Conservation (phyloP, 2,888 invertebrate species). For the Acrobasis consociella region DNA sequence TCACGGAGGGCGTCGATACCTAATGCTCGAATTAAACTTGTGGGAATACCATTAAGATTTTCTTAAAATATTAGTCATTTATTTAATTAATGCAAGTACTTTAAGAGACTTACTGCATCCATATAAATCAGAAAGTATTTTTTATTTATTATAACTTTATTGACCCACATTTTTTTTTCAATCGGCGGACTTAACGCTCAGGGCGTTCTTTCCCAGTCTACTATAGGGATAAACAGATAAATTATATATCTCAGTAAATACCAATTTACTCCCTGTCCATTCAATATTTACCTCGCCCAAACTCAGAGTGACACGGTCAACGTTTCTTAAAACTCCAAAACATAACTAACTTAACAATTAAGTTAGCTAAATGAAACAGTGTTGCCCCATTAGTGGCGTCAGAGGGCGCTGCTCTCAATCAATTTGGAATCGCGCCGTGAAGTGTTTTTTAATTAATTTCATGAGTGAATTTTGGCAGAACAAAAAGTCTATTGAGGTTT, state of each 20-base stretch:
- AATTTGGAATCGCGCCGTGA: constrained; percentile 79
- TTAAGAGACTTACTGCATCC: no score
- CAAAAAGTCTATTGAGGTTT: constrained; percentile 43
- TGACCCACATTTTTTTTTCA: no score
- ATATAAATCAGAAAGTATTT: no score
- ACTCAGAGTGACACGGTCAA: constrained; percentile 6
- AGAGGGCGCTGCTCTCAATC: constrained; percentile 68
- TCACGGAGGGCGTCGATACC: no score
- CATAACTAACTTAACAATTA: constrained; percentile 38
- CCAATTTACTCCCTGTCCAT: not conserved
- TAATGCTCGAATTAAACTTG: no score
- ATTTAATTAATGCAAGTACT: no score
- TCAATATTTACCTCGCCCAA: constrained; percentile 4
- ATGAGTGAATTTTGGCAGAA: constrained; percentile 69
- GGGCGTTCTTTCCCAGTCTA: no score
- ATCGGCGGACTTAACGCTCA: no score
- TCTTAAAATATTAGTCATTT: no score
- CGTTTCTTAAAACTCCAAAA: constrained; percentile 19
- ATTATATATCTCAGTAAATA: not conserved
- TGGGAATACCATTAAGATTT: no score
- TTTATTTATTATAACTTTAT: no score
- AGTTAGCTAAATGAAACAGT: constrained; percentile 56
- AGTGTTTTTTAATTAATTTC: constrained; percentile 83
- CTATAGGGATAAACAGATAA: no score
- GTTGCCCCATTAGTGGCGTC: constrained; percentile 75